A percentile compares a stretch with the other conserved stretches of the same genome.
Evolutionary conservation across 2,888 invertebrate genomes (phyloP).

Genomic region (Lepetodrilus schrolli): DNA sequence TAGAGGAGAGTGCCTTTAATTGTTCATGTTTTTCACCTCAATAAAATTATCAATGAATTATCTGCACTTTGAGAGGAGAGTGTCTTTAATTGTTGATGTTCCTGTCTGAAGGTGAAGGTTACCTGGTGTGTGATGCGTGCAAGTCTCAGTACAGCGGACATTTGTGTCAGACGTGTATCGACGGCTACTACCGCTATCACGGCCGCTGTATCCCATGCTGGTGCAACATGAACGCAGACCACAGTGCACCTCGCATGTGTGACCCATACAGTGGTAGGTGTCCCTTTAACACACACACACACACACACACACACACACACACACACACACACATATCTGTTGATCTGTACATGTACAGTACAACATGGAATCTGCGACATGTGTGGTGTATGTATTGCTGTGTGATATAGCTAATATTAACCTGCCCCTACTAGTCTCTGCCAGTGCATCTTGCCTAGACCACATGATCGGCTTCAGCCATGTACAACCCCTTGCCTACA

Average conservation of each 20-base stretch:
- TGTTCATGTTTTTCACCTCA: no score
- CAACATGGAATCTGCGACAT: not conserved
- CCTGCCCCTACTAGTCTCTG: no score
- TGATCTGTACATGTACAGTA: not conserved
- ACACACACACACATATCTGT: not conserved
- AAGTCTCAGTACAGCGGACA: constrained; percentile 59
- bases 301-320: not conserved
- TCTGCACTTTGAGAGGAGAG: no score
- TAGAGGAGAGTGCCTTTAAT: no score
- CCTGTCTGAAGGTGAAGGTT: constrained; percentile 61
- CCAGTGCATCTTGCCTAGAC: no score
- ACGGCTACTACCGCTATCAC: constrained; percentile 56
- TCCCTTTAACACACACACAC: no score
- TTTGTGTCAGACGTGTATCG: constrained; percentile 62
- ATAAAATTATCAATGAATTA: no score
- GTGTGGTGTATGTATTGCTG: not conserved
- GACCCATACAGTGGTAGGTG: constrained; percentile 52
- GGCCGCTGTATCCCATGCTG: constrained; percentile 52
- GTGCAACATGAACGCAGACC: constrained; percentile 51
- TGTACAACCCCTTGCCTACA: no score
- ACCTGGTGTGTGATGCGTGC: constrained; percentile 55
- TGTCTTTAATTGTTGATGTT: no score
- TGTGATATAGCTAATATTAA: no score
- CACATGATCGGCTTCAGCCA: no score
- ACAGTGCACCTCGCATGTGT: constrained; percentile 45